Conservation (phyloP, 2,797 vertebrate species). For the Sciurus vulgaris region DNA sequence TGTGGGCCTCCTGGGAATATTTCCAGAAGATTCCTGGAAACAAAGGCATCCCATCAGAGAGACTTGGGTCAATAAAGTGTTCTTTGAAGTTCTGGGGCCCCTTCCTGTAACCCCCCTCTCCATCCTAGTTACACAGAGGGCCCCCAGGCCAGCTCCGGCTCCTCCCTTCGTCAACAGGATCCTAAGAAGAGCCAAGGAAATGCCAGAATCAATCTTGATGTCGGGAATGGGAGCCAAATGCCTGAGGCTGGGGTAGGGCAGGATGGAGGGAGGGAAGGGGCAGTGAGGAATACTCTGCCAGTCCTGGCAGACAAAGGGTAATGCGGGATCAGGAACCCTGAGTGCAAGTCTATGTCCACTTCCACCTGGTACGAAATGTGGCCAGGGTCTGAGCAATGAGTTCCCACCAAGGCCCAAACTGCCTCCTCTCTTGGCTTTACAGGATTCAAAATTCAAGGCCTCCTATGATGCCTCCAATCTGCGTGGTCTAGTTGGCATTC, state of each 20-base stretch:
- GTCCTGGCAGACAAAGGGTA: not conserved
- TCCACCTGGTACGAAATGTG: not conserved
- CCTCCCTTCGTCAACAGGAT: slow-evolving; percentile 81
- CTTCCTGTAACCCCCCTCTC: slow-evolving; percentile 49
- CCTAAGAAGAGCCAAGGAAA: slow-evolving; percentile 76
- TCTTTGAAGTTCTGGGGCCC: slow-evolving; percentile 71
- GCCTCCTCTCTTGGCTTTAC: not conserved
- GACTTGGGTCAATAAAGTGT: slow-evolving; percentile 64
- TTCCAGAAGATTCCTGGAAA: slow-evolving; percentile 67
- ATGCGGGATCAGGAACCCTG: not conserved
- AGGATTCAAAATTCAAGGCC: not conserved
- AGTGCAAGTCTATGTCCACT: no score
- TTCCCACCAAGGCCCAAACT: not conserved
- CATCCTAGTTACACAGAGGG: slow-evolving; percentile 69
- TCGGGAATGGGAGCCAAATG: slow-evolving; percentile 46
- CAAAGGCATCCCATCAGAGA: not conserved
- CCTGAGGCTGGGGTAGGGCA: slow-evolving; percentile 9
- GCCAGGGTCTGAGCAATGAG: not conserved
- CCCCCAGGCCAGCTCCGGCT: slow-evolving; percentile 62
- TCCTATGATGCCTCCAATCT: not conserved
- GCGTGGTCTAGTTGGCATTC: not conserved
- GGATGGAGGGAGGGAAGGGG: not conserved
- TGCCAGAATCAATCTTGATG: slow-evolving; percentile 48
- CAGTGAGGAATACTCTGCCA: not conserved
- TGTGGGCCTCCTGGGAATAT: not conserved